Evolutionary conservation across 1,140 invertebrate genomes (phyloP).

Genomic region (Andricus grossulariae): DNA sequence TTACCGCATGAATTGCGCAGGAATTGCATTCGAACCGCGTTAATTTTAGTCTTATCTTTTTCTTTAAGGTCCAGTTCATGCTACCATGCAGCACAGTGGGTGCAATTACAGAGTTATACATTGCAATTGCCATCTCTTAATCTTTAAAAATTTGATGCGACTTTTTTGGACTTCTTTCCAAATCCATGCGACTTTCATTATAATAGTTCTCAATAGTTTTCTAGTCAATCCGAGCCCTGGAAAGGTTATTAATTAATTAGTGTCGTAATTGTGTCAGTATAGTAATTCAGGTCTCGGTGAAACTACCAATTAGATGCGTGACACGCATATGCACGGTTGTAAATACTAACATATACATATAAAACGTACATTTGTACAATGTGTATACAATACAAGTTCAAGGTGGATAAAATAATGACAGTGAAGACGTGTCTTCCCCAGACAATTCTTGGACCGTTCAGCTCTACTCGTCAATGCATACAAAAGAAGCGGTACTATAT

Average conservation of each 20-base stretch:
- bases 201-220: too few relatives aligned
- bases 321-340: background rate
- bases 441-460: slow-evolving; percentile 1
- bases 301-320: slow-evolving; percentile 17
- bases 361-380: background rate
- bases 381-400: slow-evolving; percentile 4
- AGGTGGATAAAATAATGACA: background rate
- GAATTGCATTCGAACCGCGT: too few relatives aligned
- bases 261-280: slow-evolving; percentile 18
- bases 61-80: too few relatives aligned
- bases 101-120: too few relatives aligned
- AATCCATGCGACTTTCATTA: too few relatives aligned
- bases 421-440: background rate
- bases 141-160: too few relatives aligned
- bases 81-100: too few relatives aligned
- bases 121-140: too few relatives aligned
- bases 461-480: background rate
- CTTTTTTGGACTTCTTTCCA: too few relatives aligned
- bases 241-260: background rate
- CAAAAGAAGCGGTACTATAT: slow-evolving; percentile 2
- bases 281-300: slow-evolving; percentile 10
- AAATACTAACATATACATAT: background rate
- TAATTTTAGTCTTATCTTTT: too few relatives aligned
- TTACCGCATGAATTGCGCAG: too few relatives aligned
- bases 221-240: too few relatives aligned